Percentiles rank a stretch among this genome's conserved stretches.
These are phyloP conservation scores for Brachionichthys hirsutus DNA, from an alignment of 2,113 vertebrate species.

Conservation along the genomic window DNA sequence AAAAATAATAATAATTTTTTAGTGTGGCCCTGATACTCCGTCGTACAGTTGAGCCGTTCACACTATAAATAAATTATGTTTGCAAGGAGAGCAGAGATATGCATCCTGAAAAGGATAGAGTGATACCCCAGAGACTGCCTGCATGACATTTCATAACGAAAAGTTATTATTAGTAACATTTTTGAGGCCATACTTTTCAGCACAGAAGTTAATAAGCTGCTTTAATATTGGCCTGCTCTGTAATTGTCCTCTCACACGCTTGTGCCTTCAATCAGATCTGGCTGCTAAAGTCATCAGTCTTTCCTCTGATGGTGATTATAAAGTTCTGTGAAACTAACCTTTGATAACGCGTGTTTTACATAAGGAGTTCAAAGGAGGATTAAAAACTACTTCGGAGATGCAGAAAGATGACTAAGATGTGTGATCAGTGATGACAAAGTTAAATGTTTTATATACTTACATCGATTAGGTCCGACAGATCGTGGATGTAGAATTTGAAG, in stretches of 20 bases:
- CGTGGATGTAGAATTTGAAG: conserved; percentile 99
- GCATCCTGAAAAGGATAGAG: neutral
- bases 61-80: conserved; percentile 52
- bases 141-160: conserved; percentile 3
- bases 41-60: conserved; percentile 15
- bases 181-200: conserved; percentile 9
- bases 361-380: conserved; percentile 26
- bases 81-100: neutral
- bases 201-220: conserved; percentile 34
- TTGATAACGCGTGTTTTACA: conserved; percentile 17
- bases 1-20: no score
- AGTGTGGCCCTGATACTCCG: no score
- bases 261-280: conserved; percentile 23
- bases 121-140: conserved; percentile 7
- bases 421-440: conserved; percentile 1
- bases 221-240: conserved; percentile 32
- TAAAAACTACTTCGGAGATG: neutral
- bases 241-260: conserved; percentile 36
- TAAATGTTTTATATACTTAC: conserved; percentile 82
- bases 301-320: conserved; percentile 24
- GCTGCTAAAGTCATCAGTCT: conserved; percentile 43
- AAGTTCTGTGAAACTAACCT: conserved; percentile 27
- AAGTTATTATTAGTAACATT: neutral
- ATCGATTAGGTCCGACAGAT: conserved; percentile 96
- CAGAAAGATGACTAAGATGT: neutral